These are phyloP conservation scores for Drosophila kuntzei DNA, from an alignment of 2,888 invertebrate genomes.

Conservation along the genomic window DNA sequence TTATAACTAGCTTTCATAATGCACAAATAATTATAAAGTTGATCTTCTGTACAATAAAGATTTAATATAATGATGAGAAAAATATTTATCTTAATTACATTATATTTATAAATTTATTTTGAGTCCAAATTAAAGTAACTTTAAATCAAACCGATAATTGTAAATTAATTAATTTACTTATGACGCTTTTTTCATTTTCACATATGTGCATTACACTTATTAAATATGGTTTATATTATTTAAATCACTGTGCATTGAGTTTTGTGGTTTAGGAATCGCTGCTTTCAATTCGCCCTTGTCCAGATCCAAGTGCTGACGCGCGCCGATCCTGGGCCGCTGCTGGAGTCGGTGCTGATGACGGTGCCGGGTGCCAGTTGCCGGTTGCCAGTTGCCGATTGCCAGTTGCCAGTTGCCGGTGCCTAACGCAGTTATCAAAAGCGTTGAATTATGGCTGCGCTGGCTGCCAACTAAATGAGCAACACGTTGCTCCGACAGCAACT, in stretches of 20 bases:
- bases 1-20: no score
- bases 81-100: no score
- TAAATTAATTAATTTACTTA: no score
- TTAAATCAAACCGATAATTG: no score
- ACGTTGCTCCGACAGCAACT: constrained; percentile 48
- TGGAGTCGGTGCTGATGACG: constrained; percentile 16
- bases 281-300: constrained; percentile 47
- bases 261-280: constrained; percentile 15
- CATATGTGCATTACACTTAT: no score
- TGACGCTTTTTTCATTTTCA: no score
- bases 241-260: constrained; percentile 37
- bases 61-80: no score
- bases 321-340: constrained; percentile 66
- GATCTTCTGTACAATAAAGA: no score
- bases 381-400: constrained; percentile 11
- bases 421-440: constrained; percentile 81
- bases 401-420: constrained; percentile 42
- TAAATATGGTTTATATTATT: neutral
- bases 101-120: no score
- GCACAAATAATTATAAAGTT: no score
- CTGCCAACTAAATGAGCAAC: constrained; percentile 77
- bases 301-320: constrained; percentile 70
- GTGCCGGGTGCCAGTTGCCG: constrained; percentile 17
- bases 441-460: constrained; percentile 82
- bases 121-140: no score